Percentiles rank a stretch among this genome's conserved stretches.
phyloP scores from a whole-genome alignment of 2,888 invertebrate species.

The Andrena minutula region DNA sequence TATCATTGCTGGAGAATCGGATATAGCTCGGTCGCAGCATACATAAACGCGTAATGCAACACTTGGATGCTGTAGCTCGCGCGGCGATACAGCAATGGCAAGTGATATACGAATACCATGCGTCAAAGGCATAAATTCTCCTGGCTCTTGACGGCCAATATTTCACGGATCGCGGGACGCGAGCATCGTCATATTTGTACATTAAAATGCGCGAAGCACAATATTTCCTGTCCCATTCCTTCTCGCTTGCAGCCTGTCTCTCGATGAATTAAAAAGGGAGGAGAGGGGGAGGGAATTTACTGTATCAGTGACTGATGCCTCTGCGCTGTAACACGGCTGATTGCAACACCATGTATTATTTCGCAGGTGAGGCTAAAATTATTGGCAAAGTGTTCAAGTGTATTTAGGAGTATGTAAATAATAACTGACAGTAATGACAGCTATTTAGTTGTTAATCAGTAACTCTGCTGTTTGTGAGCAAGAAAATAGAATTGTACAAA shows the following conservation, averaged over 20 bases:
- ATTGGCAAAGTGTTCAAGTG: no score
- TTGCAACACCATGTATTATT: no score
- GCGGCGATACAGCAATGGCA: slow-evolving; percentile 31
- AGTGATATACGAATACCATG: slow-evolving; percentile 49
- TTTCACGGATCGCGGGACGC: slow-evolving; percentile 39
- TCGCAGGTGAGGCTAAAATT: no score
- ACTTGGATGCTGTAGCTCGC: slow-evolving; percentile 9
- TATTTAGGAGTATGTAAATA: no score
- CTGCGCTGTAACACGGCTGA: no score
- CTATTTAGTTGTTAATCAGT: no score
- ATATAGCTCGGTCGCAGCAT: slow-evolving; percentile 13
- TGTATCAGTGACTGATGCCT: neutral
- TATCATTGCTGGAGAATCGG: slow-evolving; percentile 30
- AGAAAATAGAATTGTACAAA: no score
- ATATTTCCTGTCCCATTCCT: slow-evolving; percentile 8
- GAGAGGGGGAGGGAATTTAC: neutral
- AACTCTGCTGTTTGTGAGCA: no score
- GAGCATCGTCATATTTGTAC: slow-evolving; percentile 39
- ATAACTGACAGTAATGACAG: no score
- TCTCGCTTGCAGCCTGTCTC: neutral
- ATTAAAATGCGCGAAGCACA: slow-evolving; percentile 36
- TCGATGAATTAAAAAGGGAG: slow-evolving; percentile 6
- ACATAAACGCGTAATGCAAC: slow-evolving; percentile 43
- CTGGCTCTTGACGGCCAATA: slow-evolving; percentile 42
- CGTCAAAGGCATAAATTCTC: slow-evolving; percentile 49